phyloP scores from a whole-genome alignment of 92 coral and sea anemone species.

The Phymanthus crucifer region DNA sequence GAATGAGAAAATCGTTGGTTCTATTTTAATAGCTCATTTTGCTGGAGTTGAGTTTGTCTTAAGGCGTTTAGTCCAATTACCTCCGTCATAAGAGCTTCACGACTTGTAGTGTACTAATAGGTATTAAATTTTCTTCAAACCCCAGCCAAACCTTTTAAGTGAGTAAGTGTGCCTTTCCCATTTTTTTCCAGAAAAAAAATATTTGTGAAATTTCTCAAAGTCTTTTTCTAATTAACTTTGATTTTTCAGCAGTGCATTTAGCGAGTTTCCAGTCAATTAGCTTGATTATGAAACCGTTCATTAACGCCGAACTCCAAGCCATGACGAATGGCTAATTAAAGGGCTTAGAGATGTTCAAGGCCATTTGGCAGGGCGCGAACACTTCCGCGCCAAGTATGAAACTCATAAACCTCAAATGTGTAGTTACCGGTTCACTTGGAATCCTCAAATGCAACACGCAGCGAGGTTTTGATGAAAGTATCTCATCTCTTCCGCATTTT shows the following conservation, averaged over 20 bases:
- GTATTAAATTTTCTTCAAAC: too few species aligned
- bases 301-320: background rate
- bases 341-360: conserved; percentile 15
- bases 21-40: too few species aligned
- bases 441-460: background rate
- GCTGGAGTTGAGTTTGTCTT: too few species aligned
- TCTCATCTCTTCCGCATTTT: background rate
- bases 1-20: too few species aligned
- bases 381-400: conserved; percentile 4
- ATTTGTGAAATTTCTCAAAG: too few species aligned
- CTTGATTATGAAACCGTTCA: background rate
- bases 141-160: too few species aligned
- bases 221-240: background rate
- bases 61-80: too few species aligned
- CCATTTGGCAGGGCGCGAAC: background rate
- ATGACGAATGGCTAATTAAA: conserved; percentile 14
- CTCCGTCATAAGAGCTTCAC: too few species aligned
- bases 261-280: background rate
- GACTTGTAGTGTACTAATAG: too few species aligned
- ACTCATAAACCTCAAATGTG: background rate
- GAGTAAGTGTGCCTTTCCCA: too few species aligned
- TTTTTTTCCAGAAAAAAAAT: too few species aligned
- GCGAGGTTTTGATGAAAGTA: background rate
- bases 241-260: conserved; percentile 2
- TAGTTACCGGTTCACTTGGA: background rate